phyloP scores from a whole-genome alignment of 2,113 vertebrate species.

The Eleginops maclovinus region DNA sequence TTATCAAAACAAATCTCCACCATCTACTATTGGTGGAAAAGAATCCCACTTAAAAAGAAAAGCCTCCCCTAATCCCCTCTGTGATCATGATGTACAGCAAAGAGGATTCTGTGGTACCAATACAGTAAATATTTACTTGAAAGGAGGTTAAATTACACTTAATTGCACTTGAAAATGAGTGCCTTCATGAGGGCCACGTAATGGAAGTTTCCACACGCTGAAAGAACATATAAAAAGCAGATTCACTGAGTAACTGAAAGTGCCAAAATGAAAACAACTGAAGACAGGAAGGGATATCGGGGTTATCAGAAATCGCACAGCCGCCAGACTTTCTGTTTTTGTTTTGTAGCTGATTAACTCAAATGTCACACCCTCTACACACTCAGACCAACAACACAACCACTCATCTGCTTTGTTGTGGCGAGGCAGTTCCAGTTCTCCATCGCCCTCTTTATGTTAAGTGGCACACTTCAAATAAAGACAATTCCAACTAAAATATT shows the following conservation, averaged over 20 bases:
- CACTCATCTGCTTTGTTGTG: conserved; percentile 1
- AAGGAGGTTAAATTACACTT: conserved; percentile 28
- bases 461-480: background rate
- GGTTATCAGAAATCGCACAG: background rate
- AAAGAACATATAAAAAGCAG: conserved; percentile 8
- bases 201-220: conserved; percentile 37
- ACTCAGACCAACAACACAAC: conserved; percentile 5
- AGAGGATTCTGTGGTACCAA: conserved; percentile 8
- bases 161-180: conserved; percentile 23
- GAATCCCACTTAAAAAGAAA: background rate
- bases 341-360: background rate
- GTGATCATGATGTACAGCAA: conserved; percentile 1
- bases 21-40: background rate
- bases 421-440: conserved; percentile 7
- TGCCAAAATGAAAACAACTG: conserved; percentile 6
- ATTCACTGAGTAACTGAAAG: conserved; percentile 9
- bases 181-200: conserved; percentile 20
- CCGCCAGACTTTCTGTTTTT: background rate
- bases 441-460: background rate
- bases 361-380: background rate
- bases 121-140: conserved; percentile 13
- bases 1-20: background rate
- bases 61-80: conserved; percentile 6
- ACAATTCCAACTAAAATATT: background rate
- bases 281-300: background rate